Base-by-base conservation (phyloP, 1,140 invertebrate genomes). In the Gonatopus flavifemur region DNA sequence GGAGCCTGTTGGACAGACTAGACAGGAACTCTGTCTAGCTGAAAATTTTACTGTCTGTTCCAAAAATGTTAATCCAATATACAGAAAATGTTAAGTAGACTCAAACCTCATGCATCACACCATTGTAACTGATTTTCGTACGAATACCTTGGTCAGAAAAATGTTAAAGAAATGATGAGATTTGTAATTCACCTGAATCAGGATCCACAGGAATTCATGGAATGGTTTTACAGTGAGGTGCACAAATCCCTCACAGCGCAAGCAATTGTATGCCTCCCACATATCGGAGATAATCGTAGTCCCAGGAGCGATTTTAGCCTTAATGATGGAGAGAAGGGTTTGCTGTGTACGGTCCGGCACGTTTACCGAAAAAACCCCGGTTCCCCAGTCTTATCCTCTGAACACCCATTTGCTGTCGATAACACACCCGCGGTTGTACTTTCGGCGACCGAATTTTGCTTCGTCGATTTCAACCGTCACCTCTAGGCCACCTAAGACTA, bases 341-440 rank as follows among this genome's bases (percentile, higher is more conserved):
- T 49, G 40, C 1, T 28, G 25, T 10, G 16, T 32, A 10, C 58
- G 43, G 7, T 61, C 20, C 25, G 53, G 43, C 0, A 64, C 64
- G 0, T 18, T 24, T 48, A 20, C 7, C 15, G 47, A 47, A 42
- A 52, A 66, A 57, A 5, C 45, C 24, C 28, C 37, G 1, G 38
- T 56, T 6, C 28, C 57, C 24, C 55, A 20, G 25, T 59, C 49
- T 22, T 61, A 15, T 5, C 62, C 67, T 32, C 66, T 69, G 66
- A 79, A 74, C 55, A 77, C 69, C 72, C 74, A 66, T 59, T 73
- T 39, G 53, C 72, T 44, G 46, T 64, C 51, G 0, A 63, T 45
- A 0, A 12, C 3, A 30, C 50, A 45, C 8, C 59, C 59, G 7
- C 54, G n/a, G 42, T 63, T 39, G 45, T 63, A 65, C 47, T 68